phyloP scores from a whole-genome alignment of 2,113 vertebrate genomes.

The Bubo blakistoni region DNA sequence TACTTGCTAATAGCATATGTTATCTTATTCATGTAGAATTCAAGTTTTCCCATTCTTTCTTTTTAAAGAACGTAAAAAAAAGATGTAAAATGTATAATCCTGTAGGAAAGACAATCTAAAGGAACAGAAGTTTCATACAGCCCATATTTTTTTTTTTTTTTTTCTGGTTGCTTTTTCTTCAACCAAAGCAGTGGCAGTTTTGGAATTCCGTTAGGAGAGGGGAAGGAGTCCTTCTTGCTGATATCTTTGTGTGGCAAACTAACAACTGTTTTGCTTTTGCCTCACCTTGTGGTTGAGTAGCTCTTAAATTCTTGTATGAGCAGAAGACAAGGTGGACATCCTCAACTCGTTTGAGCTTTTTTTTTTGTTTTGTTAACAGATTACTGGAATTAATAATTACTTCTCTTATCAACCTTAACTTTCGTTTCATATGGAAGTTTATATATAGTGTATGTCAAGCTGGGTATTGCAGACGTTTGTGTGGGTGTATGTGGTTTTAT shows the following conservation, averaged over 20 bases:
- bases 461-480: not conserved
- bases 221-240: not conserved
- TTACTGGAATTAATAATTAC: not conserved
- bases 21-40: not conserved
- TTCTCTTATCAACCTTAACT: not conserved
- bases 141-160: not conserved
- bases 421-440: not conserved
- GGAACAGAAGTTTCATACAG: not conserved
- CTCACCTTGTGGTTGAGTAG: not conserved
- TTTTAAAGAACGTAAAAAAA: not conserved
- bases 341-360: not conserved
- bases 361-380: not conserved
- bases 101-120: not conserved
- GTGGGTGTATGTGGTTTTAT: fast-evolving
- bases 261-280: not conserved
- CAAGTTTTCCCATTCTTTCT: fast-evolving
- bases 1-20: not conserved
- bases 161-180: not conserved
- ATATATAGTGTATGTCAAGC: fast-evolving
- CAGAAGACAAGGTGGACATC: not conserved
- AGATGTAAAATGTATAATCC: not conserved
- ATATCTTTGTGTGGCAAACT: not conserved
- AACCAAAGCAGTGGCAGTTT: not conserved
- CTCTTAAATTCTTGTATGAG: not conserved
- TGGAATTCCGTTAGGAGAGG: not conserved